phyloP scores from a whole-genome alignment of 2,113 vertebrate species.

The Pangasianodon hypophthalmus region DNA sequence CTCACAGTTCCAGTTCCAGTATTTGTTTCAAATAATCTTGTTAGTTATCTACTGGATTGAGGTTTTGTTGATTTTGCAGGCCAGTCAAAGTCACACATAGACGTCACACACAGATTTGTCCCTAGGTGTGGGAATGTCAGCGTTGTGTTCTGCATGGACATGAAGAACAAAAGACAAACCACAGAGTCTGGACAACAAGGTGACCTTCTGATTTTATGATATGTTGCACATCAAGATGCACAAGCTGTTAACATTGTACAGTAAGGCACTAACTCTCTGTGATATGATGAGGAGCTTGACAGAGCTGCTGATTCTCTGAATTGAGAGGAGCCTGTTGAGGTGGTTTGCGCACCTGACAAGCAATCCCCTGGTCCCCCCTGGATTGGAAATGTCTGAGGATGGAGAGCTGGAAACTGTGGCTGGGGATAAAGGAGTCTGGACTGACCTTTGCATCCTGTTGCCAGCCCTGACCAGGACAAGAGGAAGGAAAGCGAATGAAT shows the following conservation, averaged over 20 bases:
- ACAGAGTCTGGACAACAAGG: neutral
- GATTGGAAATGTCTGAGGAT: neutral
- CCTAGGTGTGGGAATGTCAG: neutral
- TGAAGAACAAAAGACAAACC: no score
- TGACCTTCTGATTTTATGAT: neutral
- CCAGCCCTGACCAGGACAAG: neutral
- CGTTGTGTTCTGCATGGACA: no score
- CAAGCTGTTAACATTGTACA: neutral
- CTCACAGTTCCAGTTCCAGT: neutral
- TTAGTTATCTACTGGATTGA: neutral
- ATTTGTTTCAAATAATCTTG: neutral
- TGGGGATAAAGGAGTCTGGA: neutral
- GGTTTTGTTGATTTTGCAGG: neutral
- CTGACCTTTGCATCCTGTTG: neutral
- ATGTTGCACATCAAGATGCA: neutral
- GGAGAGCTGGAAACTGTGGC: neutral
- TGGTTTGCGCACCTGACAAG: neutral
- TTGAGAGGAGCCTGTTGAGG: neutral
- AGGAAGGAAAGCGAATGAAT: neutral
- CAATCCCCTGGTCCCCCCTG: neutral
- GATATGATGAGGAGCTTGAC: neutral
- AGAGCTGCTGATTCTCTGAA: neutral
- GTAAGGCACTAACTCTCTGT: neutral
- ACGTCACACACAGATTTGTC: no score
- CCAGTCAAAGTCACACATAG: no score